Evolutionary conservation across 92 coral and sea anemone genomes (phyloP), one percentile per base, ranked within the genome.

Genomic region (Bergia puertoricense): DNA sequence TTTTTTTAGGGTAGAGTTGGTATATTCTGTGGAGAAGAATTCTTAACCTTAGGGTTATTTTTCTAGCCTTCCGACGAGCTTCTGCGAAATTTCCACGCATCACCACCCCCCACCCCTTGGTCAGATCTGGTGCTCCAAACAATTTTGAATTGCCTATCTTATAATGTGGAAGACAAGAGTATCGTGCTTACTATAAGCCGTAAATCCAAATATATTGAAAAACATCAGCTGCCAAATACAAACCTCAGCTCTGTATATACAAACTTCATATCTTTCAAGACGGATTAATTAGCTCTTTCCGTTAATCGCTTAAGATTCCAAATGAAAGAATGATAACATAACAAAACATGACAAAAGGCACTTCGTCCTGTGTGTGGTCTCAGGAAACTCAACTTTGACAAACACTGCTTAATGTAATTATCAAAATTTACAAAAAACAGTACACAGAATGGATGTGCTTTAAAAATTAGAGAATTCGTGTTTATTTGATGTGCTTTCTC

Each of bases 231-330:
- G 69, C 14, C 39, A 14, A 77, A 45, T 41, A 22, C 36, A 77
- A 44, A 23, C 36, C 39, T 41, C 85, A 39, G 48, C 38, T 59
- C 50, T 81, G 85, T 81, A 40, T 81, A 66, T 39, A 79, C 23
- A 81, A 23, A 54, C 51, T 81, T 40, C 56, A 81, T 81, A 62
- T 40, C 85, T 57, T 57, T 81, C 74, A 81, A 81, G 73, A 81
- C 85, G 42, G 85, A 81, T 81, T 81, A 81, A 81, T 81, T 81
- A 62, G 56, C 74, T 40, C 48, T 81, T 81, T 38, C 50, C 37
- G 48, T 15, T 81, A 81, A 81, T 81, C 85, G 74, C 85, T 50
- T 38, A 57, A 59, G 48, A 81, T 57, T 81, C 74, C 73, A 56
- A 81, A 5, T 81, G 85, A 81, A 62, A 81, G 85, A 59, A 59